Evolutionary conservation across 2,797 vertebrate species (phyloP).

Genomic region (Hippocampus kuda): DNA sequence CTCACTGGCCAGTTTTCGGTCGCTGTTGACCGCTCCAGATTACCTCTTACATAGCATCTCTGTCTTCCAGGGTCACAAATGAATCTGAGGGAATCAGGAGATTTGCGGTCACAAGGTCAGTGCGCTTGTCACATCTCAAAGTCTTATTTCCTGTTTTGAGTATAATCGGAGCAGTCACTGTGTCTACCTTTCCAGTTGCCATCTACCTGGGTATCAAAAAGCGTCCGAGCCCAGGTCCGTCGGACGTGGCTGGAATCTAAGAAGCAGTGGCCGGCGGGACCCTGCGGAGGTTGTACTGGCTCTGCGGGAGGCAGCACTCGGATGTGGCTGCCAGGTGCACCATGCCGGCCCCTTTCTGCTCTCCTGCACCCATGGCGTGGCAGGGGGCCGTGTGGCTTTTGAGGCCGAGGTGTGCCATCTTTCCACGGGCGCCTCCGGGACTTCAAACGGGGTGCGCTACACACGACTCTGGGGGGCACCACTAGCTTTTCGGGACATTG

Average conservation of each 20-base stretch:
- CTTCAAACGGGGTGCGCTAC: slow-evolving; percentile 77
- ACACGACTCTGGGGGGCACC: slow-evolving; percentile 78
- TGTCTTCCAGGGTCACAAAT: slow-evolving; percentile 84
- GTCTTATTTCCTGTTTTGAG: neutral
- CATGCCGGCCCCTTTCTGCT: slow-evolving; percentile 81
- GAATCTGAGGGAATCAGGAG: slow-evolving; percentile 98
- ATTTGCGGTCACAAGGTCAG: slow-evolving; percentile 95
- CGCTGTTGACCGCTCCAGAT: slow-evolving; percentile 4
- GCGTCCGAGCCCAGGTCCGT: slow-evolving; percentile 83
- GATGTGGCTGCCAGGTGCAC: slow-evolving; percentile 75
- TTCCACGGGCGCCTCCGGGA: slow-evolving; percentile 67
- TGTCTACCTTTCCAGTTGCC: slow-evolving; percentile 66
- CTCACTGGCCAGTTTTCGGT: slow-evolving; percentile 16
- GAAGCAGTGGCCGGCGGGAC: slow-evolving; percentile 68
- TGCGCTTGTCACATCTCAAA: neutral
- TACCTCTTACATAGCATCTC: slow-evolving; percentile 27
- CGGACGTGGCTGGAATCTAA: slow-evolving; percentile 84
- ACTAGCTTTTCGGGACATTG: slow-evolving; percentile 77
- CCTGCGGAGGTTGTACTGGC: slow-evolving; percentile 77
- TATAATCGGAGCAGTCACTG: neutral
- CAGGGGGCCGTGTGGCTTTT: slow-evolving; percentile 74
- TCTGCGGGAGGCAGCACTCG: slow-evolving; percentile 73
- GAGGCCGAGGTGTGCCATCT: slow-evolving; percentile 85
- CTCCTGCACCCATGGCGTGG: slow-evolving; percentile 75
- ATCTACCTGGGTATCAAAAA: slow-evolving; percentile 93